phyloP scores from a whole-genome alignment of 2,113 vertebrate species.

The Uria lomvia region DNA sequence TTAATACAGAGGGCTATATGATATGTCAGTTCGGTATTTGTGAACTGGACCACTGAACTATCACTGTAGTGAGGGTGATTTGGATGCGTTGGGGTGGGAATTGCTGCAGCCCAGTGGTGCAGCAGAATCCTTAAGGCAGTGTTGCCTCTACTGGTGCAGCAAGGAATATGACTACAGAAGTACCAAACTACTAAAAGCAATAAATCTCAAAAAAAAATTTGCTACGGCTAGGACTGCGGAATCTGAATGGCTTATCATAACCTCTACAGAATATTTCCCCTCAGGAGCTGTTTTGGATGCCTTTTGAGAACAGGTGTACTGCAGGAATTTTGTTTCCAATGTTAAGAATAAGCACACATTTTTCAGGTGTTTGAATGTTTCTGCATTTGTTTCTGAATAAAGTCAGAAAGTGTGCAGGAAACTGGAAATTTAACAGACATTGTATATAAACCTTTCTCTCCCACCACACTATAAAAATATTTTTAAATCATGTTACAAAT shows the following conservation, averaged over 20 bases:
- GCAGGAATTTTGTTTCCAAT: not conserved
- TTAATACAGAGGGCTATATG: not conserved
- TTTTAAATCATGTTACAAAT: conserved; percentile 3
- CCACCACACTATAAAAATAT: not conserved
- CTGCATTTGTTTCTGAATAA: not conserved
- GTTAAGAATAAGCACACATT: not conserved
- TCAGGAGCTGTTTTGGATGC: not conserved
- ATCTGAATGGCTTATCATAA: not conserved
- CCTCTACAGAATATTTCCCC: not conserved
- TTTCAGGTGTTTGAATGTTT: not conserved
- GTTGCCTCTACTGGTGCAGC: not conserved
- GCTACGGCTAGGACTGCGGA: not conserved
- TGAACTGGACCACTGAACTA: not conserved
- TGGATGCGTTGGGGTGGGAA: not conserved
- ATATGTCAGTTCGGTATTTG: not conserved
- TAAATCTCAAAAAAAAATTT: not conserved
- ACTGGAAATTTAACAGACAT: not conserved
- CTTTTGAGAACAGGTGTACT: not conserved
- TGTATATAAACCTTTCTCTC: not conserved
- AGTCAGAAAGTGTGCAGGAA: not conserved
- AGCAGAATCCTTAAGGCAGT: not conserved
- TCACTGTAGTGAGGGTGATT: not conserved
- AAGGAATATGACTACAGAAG: not conserved
- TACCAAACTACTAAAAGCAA: not conserved
- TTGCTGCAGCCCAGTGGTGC: not conserved